These are phyloP conservation scores for Xylocampa areola DNA, from an alignment of 2,888 invertebrate genomes.

Conservation along the genomic window DNA sequence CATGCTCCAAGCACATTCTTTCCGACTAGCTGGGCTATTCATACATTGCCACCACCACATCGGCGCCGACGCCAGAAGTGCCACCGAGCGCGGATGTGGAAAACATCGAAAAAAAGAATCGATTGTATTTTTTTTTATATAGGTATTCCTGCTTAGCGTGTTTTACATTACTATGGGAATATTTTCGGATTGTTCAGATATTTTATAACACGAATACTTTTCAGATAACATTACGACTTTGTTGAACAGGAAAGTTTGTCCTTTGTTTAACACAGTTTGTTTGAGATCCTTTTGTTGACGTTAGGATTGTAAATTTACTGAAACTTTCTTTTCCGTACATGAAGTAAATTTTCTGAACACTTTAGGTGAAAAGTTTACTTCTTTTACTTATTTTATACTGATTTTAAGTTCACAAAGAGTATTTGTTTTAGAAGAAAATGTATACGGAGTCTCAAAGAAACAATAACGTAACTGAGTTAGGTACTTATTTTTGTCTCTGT, in stretches of 20 bases:
- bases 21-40: no score
- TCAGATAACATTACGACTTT: slow-evolving; percentile 6
- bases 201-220: no score
- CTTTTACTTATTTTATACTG: slow-evolving; percentile 5
- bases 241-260: slow-evolving; percentile 20
- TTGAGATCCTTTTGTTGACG: slow-evolving; percentile 8
- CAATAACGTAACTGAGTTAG: background rate
- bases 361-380: slow-evolving; percentile 13
- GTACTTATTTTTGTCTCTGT: background rate
- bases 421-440: no score
- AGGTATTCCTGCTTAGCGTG: no score
- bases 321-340: background rate
- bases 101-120: no score
- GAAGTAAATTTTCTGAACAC: slow-evolving; percentile 10
- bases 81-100: no score
- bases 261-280: background rate
- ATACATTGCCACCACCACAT: no score
- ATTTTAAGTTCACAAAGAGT: slow-evolving; percentile 3
- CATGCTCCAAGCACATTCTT: no score
- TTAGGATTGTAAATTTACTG: slow-evolving; percentile 9
- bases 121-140: no score
- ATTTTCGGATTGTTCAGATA: no score
- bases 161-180: no score
- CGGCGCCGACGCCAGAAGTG: no score
- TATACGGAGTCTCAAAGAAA: background rate